Percentiles rank a stretch among this genome's conserved stretches.
These are phyloP conservation scores for Xenopus petersii DNA, from an alignment of 2,797 vertebrate genomes.

Conservation along the genomic window DNA sequence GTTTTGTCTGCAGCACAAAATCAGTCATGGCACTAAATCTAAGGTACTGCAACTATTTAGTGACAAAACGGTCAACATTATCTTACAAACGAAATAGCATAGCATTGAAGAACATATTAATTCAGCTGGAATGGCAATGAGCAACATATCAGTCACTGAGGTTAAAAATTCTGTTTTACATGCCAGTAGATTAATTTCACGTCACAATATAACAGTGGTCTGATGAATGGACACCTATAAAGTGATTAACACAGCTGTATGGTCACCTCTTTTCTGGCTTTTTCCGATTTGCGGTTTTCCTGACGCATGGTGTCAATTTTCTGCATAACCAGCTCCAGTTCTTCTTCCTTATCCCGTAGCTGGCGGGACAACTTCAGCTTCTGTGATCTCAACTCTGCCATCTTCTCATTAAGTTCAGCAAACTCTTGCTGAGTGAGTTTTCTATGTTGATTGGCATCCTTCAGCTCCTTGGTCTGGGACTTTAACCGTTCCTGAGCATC, in stretches of 20 bases:
- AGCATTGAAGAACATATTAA: too few species aligned
- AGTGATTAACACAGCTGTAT: background rate
- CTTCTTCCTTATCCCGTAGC: constrained; percentile 90
- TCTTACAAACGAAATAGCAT: too few species aligned
- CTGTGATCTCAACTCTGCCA: constrained; percentile 84
- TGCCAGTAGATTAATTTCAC: too few species aligned
- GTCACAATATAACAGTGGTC: too few species aligned
- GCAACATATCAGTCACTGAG: too few species aligned
- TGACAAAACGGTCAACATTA: too few species aligned
- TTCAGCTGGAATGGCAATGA: too few species aligned
- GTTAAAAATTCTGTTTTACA: too few species aligned
- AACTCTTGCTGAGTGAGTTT: constrained; percentile 90
- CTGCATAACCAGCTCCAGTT: constrained; percentile 81
- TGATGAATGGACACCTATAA: too few species aligned
- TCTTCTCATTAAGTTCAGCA: constrained; percentile 84
- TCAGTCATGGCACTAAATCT: too few species aligned
- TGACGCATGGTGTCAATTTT: constrained; percentile 83
- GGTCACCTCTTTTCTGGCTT: constrained; percentile 83
- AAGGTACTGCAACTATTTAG: too few species aligned
- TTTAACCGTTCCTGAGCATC: constrained; percentile 88
- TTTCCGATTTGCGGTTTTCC: constrained; percentile 85
- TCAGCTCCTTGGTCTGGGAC: constrained; percentile 86
- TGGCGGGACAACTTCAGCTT: constrained; percentile 89
- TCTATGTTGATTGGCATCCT: constrained; percentile 88
- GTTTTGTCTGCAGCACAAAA: too few species aligned